phyloP scores from a whole-genome alignment of 2,888 invertebrate species.

The Seira ritae region DNA sequence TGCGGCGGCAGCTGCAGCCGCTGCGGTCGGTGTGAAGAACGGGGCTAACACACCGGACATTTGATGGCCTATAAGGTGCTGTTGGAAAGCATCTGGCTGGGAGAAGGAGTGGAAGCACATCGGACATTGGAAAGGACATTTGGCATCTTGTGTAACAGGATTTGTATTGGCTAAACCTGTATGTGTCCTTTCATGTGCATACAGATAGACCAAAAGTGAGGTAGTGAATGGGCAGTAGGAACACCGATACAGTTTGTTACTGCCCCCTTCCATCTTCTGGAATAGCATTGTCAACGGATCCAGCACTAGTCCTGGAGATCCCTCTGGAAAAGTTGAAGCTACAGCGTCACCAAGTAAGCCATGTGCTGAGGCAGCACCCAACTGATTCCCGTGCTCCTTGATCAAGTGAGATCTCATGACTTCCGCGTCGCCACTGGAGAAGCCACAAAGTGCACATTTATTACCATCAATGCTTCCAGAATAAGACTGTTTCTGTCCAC shows the following conservation, averaged over 20 bases:
- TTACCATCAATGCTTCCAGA: slow-evolving; percentile 69
- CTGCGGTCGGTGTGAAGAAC: slow-evolving; percentile 68
- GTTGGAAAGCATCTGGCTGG: slow-evolving; percentile 80
- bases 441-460: slow-evolving; percentile 75
- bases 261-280: slow-evolving; percentile 73
- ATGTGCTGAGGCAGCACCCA: slow-evolving; percentile 44
- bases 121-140: slow-evolving; percentile 78
- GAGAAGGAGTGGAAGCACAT: slow-evolving; percentile 80
- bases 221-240: slow-evolving; percentile 93
- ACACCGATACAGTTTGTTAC: slow-evolving; percentile 87
- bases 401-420: slow-evolving; percentile 77
- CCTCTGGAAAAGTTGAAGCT: slow-evolving; percentile 42
- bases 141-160: slow-evolving; percentile 43
- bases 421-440: slow-evolving; percentile 74
- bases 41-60: slow-evolving; percentile 75
- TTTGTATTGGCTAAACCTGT: slow-evolving; percentile 75
- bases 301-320: slow-evolving; percentile 58
- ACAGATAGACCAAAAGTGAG: slow-evolving; percentile 91
- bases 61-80: slow-evolving; percentile 81
- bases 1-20: slow-evolving; percentile 54
- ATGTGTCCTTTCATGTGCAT: slow-evolving; percentile 94
- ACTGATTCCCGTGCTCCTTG: slow-evolving; percentile 76
- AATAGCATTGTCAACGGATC: slow-evolving; percentile 72
- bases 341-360: slow-evolving; percentile 40
- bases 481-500: slow-evolving; percentile 2